phyloP scores from a whole-genome alignment of 2,797 vertebrate species.

The Todus mexicanus region DNA sequence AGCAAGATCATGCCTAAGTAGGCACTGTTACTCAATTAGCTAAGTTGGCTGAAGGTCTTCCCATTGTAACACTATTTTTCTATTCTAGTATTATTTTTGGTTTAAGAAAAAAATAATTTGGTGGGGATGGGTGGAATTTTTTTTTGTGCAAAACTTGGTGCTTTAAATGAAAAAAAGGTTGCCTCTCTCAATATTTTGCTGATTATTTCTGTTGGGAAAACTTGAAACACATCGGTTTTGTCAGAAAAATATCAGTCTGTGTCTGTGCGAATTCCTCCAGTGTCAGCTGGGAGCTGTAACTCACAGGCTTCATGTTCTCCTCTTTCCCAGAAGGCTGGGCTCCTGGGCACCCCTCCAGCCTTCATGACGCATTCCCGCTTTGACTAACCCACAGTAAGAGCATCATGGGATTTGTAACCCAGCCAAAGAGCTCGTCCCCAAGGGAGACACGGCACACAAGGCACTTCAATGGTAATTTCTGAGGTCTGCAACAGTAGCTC shows the following conservation, averaged over 20 bases:
- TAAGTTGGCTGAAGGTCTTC: slow-evolving; percentile 28
- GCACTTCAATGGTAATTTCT: slow-evolving; percentile 36
- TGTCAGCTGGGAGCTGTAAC: slow-evolving; percentile 61
- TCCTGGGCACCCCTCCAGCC: slow-evolving; percentile 37
- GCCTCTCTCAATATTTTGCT: slow-evolving; percentile 38
- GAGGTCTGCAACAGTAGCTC: slow-evolving; percentile 52
- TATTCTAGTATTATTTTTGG: slow-evolving; percentile 46
- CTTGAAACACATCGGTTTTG: slow-evolving; percentile 28
- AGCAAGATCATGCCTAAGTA: not conserved
- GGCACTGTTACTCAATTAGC: slow-evolving; percentile 20
- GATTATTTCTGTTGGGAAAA: slow-evolving; percentile 50
- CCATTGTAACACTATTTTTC: slow-evolving; percentile 38
- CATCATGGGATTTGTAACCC: slow-evolving; percentile 55
- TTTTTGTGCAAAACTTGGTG: not conserved
- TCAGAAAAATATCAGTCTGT: slow-evolving; percentile 11
- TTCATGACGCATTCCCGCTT: slow-evolving; percentile 47
- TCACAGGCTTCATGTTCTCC: not conserved
- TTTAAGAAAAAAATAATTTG: not conserved
- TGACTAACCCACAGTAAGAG: slow-evolving; percentile 32
- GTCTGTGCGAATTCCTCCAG: slow-evolving; percentile 31
- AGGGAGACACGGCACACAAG: not conserved
- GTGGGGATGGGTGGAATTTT: not conserved
- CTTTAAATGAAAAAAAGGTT: slow-evolving; percentile 47
- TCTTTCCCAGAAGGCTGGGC: slow-evolving; percentile 2
- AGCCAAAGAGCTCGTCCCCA: slow-evolving; percentile 10